Conservation (phyloP, 2,797 vertebrate species). For the Acipenser ruthenus region DNA sequence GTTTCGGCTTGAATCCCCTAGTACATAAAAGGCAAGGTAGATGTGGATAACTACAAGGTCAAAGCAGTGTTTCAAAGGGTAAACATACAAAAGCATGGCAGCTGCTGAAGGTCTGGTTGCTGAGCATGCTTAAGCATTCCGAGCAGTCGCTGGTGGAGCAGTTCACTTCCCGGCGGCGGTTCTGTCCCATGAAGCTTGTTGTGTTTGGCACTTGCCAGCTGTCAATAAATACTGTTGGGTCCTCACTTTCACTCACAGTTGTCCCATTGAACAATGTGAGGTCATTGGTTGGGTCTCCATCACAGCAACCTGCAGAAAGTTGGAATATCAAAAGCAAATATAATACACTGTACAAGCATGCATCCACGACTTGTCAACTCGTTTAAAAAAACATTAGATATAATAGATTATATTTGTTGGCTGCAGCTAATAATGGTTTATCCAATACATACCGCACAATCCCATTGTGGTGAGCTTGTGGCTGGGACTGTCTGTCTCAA, state of each 20-base stretch:
- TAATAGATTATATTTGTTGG: not conserved
- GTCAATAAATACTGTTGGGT: constrained; percentile 75
- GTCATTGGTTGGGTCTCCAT: constrained; percentile 79
- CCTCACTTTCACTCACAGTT: constrained; percentile 50
- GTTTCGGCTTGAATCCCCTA: no score
- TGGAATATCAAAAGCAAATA: no score
- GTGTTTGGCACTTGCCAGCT: constrained; percentile 92
- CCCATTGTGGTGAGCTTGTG: constrained; percentile 64
- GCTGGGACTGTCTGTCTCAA: constrained; percentile 66
- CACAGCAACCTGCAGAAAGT: constrained; percentile 72
- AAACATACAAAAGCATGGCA: constrained; percentile 82
- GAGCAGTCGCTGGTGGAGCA: constrained; percentile 88
- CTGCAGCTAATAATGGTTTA: not conserved
- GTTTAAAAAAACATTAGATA: not conserved
- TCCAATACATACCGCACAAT: constrained; percentile 72
- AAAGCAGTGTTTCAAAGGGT: not conserved
- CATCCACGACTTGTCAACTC: no score
- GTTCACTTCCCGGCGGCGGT: constrained; percentile 73
- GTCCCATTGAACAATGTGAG: constrained; percentile 78
- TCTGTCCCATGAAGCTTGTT: constrained; percentile 73
- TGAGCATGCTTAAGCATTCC: constrained; percentile 77
- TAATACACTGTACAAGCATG: no score
- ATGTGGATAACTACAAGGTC: no score
- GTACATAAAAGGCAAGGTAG: no score
- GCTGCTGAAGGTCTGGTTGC: constrained; percentile 63